A percentile compares a stretch with the other conserved stretches of the same genome.
Evolutionary conservation across 2,797 vertebrate species (phyloP).

Genomic region (Scarus forsteni): DNA sequence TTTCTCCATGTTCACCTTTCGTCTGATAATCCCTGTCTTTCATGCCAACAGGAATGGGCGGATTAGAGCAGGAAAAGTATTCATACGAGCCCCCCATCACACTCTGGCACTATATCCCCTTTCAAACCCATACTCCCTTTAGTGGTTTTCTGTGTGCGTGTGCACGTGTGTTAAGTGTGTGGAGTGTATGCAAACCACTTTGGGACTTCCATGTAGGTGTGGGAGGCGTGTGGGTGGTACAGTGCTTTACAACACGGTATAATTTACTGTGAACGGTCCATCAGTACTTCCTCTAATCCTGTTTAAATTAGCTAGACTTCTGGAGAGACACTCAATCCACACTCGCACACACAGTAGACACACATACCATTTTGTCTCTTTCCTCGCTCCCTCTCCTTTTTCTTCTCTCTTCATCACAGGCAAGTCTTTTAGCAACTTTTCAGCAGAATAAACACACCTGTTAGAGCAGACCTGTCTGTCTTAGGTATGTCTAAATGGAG

Average conservation of each 20-base stretch:
- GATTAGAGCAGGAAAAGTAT: constrained; percentile 76
- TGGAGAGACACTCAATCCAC: constrained; percentile 29
- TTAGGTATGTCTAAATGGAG: constrained; percentile 56
- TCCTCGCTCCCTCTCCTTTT: background rate
- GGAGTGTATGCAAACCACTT: constrained; percentile 15
- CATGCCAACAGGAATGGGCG: constrained; percentile 74
- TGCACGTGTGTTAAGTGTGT: constrained; percentile 9
- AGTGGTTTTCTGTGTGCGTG: background rate
- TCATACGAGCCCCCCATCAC: constrained; percentile 53
- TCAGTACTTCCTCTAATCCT: constrained; percentile 65
- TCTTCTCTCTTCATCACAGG: constrained; percentile 1
- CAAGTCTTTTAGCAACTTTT: constrained; percentile 34
- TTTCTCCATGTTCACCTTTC: constrained; percentile 77
- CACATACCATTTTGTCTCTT: constrained; percentile 21
- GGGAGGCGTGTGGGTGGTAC: constrained; percentile 54
- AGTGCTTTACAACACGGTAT: constrained; percentile 51
- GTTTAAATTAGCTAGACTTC: constrained; percentile 64
- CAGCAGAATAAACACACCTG: constrained; percentile 65
- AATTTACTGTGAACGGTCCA: constrained; percentile 61
- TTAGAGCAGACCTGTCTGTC: constrained; percentile 58
- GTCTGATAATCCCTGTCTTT: constrained; percentile 77
- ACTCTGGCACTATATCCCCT: constrained; percentile 39
- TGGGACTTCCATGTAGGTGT: constrained; percentile 56
- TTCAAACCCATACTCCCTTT: constrained; percentile 26
- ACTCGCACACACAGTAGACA: constrained; percentile 13